Base-by-base conservation (phyloP, 2,888 invertebrate genomes). In the Liopterus haemorrhoidalis region DNA sequence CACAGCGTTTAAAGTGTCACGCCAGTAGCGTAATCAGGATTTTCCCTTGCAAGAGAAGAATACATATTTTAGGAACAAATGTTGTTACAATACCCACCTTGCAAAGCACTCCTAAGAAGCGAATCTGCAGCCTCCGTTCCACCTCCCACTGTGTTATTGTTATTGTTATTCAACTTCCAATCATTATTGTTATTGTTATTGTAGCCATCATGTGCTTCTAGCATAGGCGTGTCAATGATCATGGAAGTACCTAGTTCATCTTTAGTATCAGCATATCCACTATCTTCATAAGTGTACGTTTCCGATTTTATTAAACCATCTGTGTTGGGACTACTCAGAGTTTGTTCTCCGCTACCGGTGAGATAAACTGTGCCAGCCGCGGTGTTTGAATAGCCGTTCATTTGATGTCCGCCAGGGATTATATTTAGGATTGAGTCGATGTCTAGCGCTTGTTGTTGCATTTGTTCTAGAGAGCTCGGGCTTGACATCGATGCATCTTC, bases 181-280 rank as follows among this genome's bases (percentile, higher is more conserved):
- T 85, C 85, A 65, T 87, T 85, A 66, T 87, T 86, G 65, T 86
- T 85, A 62, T 85, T 86, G 59, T 84, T 80, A 62, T 78, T 76
- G 67, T 73, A 74, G 53, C 57, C 66, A 52, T 68, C 69, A 50
- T 68, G 69, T 3, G 67, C 75, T 74, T 71, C 78, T 63, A 78
- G 63, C 59, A 77, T 62, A 11, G 76, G 75, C 41, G 75, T 73
- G 47, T 71, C 72, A 41, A 77, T 68, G 30, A 69, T 68, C 35
- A 67, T 56, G 24, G 65, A 61, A 46, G 61, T 67, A 6, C 65
- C 65, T 49, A 68, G 55, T 57, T 74, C 72, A 60, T 75, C 81
- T 57, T 81, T 75, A 57, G 71, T 78, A 59, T 81, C 75, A 45
- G 82, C 81, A 59, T 83, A 82, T 39, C 83, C 83, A 54, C 81